Evolutionary conservation across 2,888 invertebrate species (phyloP).

Genomic region (Rotaria macrura): DNA sequence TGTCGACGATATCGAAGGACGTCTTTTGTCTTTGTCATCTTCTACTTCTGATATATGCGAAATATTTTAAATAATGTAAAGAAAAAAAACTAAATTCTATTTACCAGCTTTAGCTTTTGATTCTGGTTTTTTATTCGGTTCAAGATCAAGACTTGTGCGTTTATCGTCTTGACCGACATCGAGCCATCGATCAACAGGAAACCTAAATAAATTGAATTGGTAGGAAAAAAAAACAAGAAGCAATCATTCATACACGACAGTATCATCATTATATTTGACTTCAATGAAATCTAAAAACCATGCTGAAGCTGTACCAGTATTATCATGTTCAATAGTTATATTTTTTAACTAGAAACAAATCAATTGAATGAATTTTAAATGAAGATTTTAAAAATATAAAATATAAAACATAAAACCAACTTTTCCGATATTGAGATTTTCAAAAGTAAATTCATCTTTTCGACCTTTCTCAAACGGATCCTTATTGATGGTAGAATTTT

Average conservation of each 20-base stretch:
- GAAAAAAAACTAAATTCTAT: not conserved
- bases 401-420: not conserved
- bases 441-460: not conserved
- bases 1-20: not conserved
- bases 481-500: not conserved
- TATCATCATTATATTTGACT: not conserved
- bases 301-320: not conserved
- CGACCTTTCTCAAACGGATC: not conserved
- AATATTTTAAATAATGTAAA: not conserved
- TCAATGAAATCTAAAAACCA: conserved; percentile 9
- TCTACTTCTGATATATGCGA: not conserved
- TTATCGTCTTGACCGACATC: not conserved
- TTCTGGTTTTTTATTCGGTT: not conserved
- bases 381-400: too few relatives aligned
- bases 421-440: conserved; percentile 10
- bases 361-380: too few relatives aligned
- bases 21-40: not conserved
- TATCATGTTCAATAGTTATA: not conserved
- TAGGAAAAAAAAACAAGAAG: not conserved
- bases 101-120: not conserved
- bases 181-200: conserved; percentile 12
- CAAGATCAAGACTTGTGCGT: not conserved
- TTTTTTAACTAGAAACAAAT: not conserved
- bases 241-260: not conserved
- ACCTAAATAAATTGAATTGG: not conserved